Evolutionary conservation across 2,113 vertebrate species (phyloP), one percentile per base, ranked within the genome.

Genomic region (Drymodes brunneopygia): DNA sequence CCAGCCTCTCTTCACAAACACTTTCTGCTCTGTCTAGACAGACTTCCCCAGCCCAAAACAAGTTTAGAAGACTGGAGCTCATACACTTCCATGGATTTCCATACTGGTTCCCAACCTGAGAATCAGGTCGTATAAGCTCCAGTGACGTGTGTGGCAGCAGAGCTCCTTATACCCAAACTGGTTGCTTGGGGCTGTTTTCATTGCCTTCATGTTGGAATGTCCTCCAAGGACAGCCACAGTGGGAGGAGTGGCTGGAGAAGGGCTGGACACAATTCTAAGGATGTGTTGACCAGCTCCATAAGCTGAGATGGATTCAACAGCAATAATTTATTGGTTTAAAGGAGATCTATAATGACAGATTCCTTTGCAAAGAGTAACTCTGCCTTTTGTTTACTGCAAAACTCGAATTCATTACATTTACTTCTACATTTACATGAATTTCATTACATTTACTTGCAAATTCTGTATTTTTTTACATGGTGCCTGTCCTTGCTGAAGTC

Each of bases 391-490:
- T 96, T 95, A 88, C 86, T 74, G 47, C 56, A 78, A 64, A 83
- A 62, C 75, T 84, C 0, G 7, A 84, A 71, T 88, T 73, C 35
- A 66, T 97, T 90, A 75, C 42, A 36, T 74, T 92, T 69, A 92
- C 60, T 81, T 86, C 31, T 35, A 64, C 81, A 96, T 97, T 96
- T 97, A 93, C 95, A 96, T 96, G 80, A 87, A 78, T 92, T 94
- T 95, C 47, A 88, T 86, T 95, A 92, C 75, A 90, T 96, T 92
- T 95, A 94, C 96, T 97, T 96, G 95, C 95, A 97, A 96, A 97
- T 92, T 84, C 80, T 15, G 7, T 83, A 24, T 96, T 83, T 97
- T 90, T 96, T 96, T 94, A 97, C 96, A 96, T 93, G 88, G 72
- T 96, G 80, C 72, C 92, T 51, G 88, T 83, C 94, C 88, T 77